Percentiles rank a stretch among this genome's conserved stretches.
Evolutionary conservation across 2,797 vertebrate genomes (phyloP).

Genomic region (Sebastiscus tertius): DNA sequence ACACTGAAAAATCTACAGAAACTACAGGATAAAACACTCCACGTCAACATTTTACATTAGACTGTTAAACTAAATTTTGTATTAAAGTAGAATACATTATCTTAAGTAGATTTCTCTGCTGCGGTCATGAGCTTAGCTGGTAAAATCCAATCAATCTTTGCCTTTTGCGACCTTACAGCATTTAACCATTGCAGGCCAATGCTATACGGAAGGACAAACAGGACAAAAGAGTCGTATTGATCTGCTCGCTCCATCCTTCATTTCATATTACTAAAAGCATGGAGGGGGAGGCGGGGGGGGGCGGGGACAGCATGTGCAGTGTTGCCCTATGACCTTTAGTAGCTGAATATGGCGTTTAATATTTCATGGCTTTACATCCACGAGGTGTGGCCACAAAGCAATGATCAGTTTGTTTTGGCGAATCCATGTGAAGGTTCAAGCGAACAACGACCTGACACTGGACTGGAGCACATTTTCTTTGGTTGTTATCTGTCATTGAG

Average conservation of each 20-base stretch:
- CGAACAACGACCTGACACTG: background rate
- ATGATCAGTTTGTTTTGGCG: background rate
- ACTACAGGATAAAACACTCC: background rate
- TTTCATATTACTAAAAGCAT: constrained; percentile 40
- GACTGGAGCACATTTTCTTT: constrained; percentile 6
- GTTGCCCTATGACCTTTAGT: constrained; percentile 28
- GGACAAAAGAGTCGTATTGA: constrained; percentile 31
- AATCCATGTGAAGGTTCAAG: background rate
- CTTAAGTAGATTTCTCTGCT: constrained; percentile 28
- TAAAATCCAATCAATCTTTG: constrained; percentile 49
- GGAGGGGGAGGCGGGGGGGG: too few relatives aligned
- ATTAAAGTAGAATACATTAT: constrained; percentile 6
- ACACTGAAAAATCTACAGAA: background rate
- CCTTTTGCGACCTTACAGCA: constrained; percentile 24
- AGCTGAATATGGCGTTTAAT: constrained; percentile 3
- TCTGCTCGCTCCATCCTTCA: constrained; percentile 15
- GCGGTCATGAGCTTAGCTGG: background rate
- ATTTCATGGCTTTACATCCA: constrained; percentile 18
- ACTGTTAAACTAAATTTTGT: background rate
- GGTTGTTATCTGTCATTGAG: constrained; percentile 30
- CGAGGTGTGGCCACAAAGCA: background rate
- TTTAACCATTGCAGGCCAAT: constrained; percentile 5
- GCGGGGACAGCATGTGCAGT: background rate
- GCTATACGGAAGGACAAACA: constrained; percentile 12
- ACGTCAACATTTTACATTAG: background rate